Evolutionary conservation across 1,140 invertebrate species (phyloP).

Genomic region (Eriosoma lanigerum): DNA sequence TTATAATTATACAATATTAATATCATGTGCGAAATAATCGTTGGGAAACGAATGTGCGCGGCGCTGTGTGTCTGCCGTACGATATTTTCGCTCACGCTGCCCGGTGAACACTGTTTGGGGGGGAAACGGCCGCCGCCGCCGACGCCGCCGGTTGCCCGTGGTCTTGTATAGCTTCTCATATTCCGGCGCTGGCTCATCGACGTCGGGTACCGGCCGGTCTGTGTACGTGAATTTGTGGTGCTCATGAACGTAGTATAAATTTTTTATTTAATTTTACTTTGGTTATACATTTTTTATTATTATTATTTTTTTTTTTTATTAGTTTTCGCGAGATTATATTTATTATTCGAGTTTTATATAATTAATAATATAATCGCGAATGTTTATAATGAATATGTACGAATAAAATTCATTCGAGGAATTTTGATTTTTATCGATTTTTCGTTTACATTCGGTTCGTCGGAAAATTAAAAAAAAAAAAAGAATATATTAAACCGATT

Average conservation of each 20-base stretch:
- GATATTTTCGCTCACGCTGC: conserved; percentile 30
- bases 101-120: conserved; percentile 28
- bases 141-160: conserved; percentile 47
- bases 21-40: not conserved
- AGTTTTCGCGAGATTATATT: not conserved
- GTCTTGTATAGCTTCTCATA: conserved; percentile 52
- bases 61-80: not conserved
- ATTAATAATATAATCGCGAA: too few species aligned
- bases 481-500: conserved; percentile 20
- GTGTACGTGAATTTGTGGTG: conserved; percentile 42
- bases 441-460: not conserved
- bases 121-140: conserved; percentile 32
- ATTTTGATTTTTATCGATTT: not conserved
- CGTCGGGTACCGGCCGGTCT: conserved; percentile 48
- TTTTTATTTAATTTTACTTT: not conserved
- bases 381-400: too few species aligned
- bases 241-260: conserved; percentile 41
- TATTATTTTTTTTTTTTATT: conserved; percentile 8
- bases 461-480: not conserved
- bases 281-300: conserved; percentile 1
- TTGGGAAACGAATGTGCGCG: not conserved
- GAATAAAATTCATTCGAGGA: not conserved
- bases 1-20: too few species aligned
- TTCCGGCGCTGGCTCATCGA: conserved; percentile 52
- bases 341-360: not conserved